Conservation (phyloP, 1,140 invertebrate genomes). For the Neodiprion fabricii region DNA sequence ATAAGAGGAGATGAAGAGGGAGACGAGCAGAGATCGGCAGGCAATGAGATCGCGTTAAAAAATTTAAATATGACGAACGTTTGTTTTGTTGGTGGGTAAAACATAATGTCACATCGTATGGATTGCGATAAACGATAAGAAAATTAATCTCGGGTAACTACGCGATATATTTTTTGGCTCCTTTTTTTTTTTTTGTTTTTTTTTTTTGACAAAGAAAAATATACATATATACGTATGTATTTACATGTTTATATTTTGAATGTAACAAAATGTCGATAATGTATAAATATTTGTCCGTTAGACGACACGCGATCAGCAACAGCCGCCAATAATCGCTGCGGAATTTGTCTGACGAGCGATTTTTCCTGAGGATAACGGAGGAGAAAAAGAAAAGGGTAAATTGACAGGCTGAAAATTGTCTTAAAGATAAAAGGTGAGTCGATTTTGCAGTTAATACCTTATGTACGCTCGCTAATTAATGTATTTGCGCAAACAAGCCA, state of each 20-base stretch:
- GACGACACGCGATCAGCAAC: background rate
- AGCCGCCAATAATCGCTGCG: background rate
- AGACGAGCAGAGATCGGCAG: too few relatives aligned
- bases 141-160: background rate
- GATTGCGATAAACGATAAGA: background rate
- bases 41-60: too few relatives aligned
- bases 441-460: too few relatives aligned
- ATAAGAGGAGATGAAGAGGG: background rate
- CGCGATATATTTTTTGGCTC: background rate
- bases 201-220: background rate
- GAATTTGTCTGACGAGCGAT: background rate
- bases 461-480: too few relatives aligned
- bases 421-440: too few relatives aligned
- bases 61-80: background rate
- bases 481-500: too few relatives aligned
- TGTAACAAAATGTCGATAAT: too few relatives aligned
- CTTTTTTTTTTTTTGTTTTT: background rate
- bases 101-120: background rate
- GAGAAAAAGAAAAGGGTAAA: background rate
- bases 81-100: background rate
- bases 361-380: background rate
- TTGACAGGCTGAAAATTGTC: too few relatives aligned
- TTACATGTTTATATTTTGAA: too few relatives aligned
- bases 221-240: background rate
- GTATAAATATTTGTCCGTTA: background rate